Conservation (phyloP, 2,113 vertebrate species). For the Strix aluco region DNA sequence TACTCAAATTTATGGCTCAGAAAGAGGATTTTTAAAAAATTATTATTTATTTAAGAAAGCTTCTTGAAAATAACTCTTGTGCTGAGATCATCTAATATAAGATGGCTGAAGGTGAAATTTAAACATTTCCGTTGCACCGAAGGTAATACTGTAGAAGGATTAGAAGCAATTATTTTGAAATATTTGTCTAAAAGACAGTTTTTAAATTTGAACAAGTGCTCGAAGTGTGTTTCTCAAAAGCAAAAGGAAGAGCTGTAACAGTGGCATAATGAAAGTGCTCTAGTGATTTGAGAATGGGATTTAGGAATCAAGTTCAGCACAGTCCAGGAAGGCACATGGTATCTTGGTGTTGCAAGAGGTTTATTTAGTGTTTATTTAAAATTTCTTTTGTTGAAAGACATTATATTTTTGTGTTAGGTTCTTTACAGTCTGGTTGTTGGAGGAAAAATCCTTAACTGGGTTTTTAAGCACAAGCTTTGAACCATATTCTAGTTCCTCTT, state of each 20-base stretch:
- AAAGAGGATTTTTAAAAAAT: background rate
- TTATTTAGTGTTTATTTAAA: background rate
- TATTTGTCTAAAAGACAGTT: background rate
- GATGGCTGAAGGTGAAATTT: background rate
- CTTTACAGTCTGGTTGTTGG: background rate
- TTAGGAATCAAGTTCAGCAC: background rate
- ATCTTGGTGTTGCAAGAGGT: background rate
- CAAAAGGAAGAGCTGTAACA: background rate
- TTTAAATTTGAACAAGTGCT: background rate
- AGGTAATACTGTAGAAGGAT: background rate
- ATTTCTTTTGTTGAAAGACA: background rate
- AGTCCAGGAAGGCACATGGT: background rate
- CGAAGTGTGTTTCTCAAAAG: background rate
- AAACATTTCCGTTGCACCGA: background rate
- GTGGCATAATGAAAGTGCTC: background rate
- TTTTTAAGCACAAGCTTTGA: background rate
- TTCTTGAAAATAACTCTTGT: background rate
- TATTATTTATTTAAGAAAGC: background rate
- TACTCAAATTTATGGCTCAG: background rate
- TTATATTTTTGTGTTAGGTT: background rate
- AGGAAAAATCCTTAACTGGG: background rate
- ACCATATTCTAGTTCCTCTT: background rate
- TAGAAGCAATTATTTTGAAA: background rate
- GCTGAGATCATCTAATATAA: background rate
- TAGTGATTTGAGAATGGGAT: background rate